Evolutionary conservation across 2,888 invertebrate species (phyloP), one percentile per base, ranked within the genome.

Genomic region (Megastigmus dorsalis): DNA sequence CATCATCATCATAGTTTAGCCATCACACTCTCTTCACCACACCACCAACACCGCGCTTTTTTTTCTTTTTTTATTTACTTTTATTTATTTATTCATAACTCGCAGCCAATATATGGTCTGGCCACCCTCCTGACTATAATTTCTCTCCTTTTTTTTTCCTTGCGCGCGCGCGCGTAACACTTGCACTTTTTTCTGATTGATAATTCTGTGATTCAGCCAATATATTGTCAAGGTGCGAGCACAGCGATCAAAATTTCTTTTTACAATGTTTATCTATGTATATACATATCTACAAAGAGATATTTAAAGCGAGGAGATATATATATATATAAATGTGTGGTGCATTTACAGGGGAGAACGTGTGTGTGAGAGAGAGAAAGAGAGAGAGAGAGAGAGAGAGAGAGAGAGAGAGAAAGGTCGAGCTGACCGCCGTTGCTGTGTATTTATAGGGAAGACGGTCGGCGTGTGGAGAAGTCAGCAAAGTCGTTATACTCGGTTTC

Each of bases 181-280:
- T n/a, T 45, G n/a, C 23, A 59, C 41, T 67, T 45, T 48, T 48
- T 67, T 41, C n/a, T 28, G n/a, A n/a, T n/a, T n/a, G n/a, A n/a
- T n/a, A n/a, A n/a, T n/a, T n/a, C n/a, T n/a, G n/a, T n/a, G n/a
- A n/a, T n/a, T n/a, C n/a, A n/a, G n/a, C n/a, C n/a, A n/a, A n/a
- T n/a, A n/a, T n/a, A n/a, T n/a, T n/a, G n/a, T n/a, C n/a, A n/a
- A n/a, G n/a, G n/a, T n/a, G n/a, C n/a, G n/a, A n/a, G n/a, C n/a
- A n/a, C n/a, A n/a, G n/a, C n/a, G n/a, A n/a, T n/a, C n/a, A n/a
- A n/a, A n/a, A n/a, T n/a, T n/a, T n/a, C n/a, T n/a, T n/a, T n/a
- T n/a, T n/a, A n/a, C n/a, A n/a, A n/a, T n/a, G n/a, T 7, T 38
- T 38, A 7, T 38, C 38, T 38, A 38, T 13, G 13, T 20, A 20